Evolutionary conservation across 2,113 vertebrate genomes (phyloP), one percentile per base, ranked within the genome.

Genomic region (Acanthisitta chloris): DNA sequence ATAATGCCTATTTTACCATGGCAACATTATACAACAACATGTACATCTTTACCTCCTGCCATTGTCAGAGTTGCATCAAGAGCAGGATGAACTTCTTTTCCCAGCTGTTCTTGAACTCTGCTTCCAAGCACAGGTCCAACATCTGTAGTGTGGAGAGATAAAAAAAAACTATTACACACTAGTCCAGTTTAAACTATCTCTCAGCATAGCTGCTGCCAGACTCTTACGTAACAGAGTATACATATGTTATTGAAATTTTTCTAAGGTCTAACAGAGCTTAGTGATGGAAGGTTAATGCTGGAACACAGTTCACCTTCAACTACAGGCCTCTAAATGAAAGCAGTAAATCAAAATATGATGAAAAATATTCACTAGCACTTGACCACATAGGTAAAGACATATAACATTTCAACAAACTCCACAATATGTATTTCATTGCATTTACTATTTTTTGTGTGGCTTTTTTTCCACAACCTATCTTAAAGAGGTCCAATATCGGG

Each of bases 101-200:
- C 98, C 65, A 99, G 72, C 48, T 97, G 97, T 14, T 98, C 96
- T 1, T 98, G 98, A 91, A 99, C 99, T 93, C 96, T 96, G 10
- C 65, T 97, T 71, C 99, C 99, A 58, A 99, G 98, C 92, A 99
- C 49, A 6, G 94, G 97, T 77, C 98, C 98, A 81, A 99, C 98
- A 96, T 99, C 99, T 99, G 97, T 23, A 86, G 26, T 34, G 66
- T 14, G 34, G 73, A 67, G 52, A 96, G 31, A 81, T 40, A 1
- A 91, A 86, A 57, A 58, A 24, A 8, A 2, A 21, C 7, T 6
- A 55, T 76, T 49, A 79, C 3, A 45, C 8, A 25, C 16, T 21
- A 51, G 21, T 33, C 81, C 48, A 73, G 4, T 45, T 46, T 45
- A 59, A 73, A 86, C 40, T 64, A 48, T 40, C 13, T 71, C 15